Evolutionary conservation across 2,113 vertebrate species (phyloP).

Genomic region (Hymenochirus boettgeri): DNA sequence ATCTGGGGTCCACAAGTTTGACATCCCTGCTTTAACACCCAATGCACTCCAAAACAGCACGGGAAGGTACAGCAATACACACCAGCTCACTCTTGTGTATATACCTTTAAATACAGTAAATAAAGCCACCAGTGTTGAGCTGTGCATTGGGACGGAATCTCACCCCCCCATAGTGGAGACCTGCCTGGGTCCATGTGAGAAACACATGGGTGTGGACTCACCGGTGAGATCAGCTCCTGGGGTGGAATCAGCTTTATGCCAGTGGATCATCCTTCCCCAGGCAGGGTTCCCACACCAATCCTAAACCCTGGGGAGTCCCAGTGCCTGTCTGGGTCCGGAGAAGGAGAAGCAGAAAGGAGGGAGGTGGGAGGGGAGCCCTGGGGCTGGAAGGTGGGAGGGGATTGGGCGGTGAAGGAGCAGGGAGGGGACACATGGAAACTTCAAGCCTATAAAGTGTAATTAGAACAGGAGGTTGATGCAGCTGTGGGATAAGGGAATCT

Average conservation of each 20-base stretch:
- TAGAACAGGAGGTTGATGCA: background rate
- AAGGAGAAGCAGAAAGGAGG: background rate
- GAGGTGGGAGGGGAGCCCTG: background rate
- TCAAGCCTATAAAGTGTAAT: constrained; percentile 14
- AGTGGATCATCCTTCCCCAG: background rate
- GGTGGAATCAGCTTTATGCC: background rate
- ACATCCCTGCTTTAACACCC: too few species aligned
- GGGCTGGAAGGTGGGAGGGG: background rate
- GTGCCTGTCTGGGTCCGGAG: background rate
- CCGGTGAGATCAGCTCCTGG: background rate
- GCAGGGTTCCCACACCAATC: background rate
- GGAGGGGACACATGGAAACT: background rate
- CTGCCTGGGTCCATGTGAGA: too few species aligned
- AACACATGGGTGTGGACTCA: too few species aligned
- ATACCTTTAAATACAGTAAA: too few species aligned
- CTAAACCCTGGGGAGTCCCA: background rate
- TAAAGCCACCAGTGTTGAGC: too few species aligned
- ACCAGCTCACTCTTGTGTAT: too few species aligned
- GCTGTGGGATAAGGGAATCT: background rate
- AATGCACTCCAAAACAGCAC: too few species aligned
- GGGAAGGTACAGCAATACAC: too few species aligned
- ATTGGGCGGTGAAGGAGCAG: background rate
- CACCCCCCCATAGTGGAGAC: too few species aligned
- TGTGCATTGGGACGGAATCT: too few species aligned
- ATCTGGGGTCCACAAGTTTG: too few species aligned